These are phyloP conservation scores for Eristalis tenax DNA, from an alignment of 2,888 invertebrate genomes.

Conservation along the genomic window DNA sequence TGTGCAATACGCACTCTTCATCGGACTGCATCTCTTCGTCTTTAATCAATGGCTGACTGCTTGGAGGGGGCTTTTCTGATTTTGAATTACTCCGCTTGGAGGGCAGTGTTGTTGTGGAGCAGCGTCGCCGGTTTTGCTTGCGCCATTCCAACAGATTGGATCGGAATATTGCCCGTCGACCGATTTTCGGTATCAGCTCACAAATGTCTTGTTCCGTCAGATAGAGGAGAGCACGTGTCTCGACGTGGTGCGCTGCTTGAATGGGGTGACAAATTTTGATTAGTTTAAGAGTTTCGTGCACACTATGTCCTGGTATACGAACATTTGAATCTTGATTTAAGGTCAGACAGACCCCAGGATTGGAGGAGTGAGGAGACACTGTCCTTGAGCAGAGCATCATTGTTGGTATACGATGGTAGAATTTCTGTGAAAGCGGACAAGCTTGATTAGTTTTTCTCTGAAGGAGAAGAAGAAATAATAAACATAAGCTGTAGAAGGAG, in stretches of 20 bases:
- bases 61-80: constrained; percentile 32
- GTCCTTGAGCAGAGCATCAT: not conserved
- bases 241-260: constrained; percentile 42
- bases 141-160: constrained; percentile 61
- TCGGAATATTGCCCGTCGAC: constrained; percentile 58
- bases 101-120: not conserved
- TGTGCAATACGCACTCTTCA: constrained; percentile 32
- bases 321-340: constrained; percentile 50
- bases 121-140: not conserved
- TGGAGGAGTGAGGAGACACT: constrained; percentile 34
- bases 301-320: not conserved
- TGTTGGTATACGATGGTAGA: not conserved
- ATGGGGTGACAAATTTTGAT: not conserved
- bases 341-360: constrained; percentile 52
- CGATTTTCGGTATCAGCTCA: constrained; percentile 59
- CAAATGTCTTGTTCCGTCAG: constrained; percentile 62
- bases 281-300: not conserved
- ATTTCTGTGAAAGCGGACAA: not conserved
- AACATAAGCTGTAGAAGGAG: no score
- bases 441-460: not conserved
- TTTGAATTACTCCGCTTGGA: not conserved
- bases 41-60: constrained; percentile 25
- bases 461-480: no score
- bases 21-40: constrained; percentile 44
- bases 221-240: constrained; percentile 38